These are phyloP conservation scores for Gulo gulo DNA, from an alignment of 2,113 vertebrate genomes.

Conservation along the genomic window DNA sequence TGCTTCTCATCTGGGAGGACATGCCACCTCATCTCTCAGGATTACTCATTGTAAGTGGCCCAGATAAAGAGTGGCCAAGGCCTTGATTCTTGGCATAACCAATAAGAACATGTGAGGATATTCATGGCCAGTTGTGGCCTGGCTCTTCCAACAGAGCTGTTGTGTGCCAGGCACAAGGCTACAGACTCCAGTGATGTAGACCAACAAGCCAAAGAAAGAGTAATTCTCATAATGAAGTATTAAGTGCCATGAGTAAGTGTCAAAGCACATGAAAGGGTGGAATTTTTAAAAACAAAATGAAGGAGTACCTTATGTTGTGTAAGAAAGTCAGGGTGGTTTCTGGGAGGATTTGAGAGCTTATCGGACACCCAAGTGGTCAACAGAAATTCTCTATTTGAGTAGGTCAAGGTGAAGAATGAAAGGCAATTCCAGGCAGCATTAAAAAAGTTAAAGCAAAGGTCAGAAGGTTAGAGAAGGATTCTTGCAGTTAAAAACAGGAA, in stretches of 20 bases:
- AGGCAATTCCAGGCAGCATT: neutral
- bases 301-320: neutral
- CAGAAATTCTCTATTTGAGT: neutral
- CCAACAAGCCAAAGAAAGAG: neutral
- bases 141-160: neutral
- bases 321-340: neutral
- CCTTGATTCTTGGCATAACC: neutral
- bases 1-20: neutral
- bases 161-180: neutral
- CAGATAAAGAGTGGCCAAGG: neutral
- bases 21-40: neutral
- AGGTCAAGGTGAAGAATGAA: neutral
- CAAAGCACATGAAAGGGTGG: neutral
- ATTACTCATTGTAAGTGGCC: neutral
- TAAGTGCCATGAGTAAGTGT: neutral
- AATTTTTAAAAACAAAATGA: neutral
- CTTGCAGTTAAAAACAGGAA: neutral
- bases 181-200: neutral
- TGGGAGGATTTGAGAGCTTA: neutral
- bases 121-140: neutral
- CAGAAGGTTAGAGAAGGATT: neutral
- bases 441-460: neutral
- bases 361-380: neutral
- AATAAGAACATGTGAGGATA: neutral
- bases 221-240: neutral